Evolutionary conservation across 2,797 vertebrate species (phyloP), one percentile per base, ranked within the genome.

Genomic region (Channa striata): DNA sequence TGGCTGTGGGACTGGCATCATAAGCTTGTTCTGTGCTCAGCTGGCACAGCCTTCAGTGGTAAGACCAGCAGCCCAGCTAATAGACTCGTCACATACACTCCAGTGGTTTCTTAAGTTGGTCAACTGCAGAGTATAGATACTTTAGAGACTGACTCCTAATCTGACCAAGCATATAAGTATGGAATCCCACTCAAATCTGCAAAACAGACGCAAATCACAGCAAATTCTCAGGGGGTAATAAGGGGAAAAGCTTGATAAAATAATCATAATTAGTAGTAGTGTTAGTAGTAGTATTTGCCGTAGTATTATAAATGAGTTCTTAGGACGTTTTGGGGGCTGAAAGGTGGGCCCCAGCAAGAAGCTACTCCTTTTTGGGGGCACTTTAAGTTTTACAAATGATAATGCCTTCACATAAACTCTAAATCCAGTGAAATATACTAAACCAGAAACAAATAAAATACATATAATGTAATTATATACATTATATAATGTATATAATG

Each of bases 21-120:
- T 96, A 87, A 96, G 95, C 69, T 87, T 96, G 40, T 95, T 96
- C 83, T 96, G 95, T 2, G 94, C 92, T n/a, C 91, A 91, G 33
- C 77, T 95, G 0, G 91, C 95, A 0, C 81, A 90, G 44, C 94
- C 95, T 34, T 88, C 90, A 59, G 80, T 81, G 61, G 95, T 95
- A 81, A 92, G 57, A 25, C 19, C 9, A 69, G 68, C 46, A 57
- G 5, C 5, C 8, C 11, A 8, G 6, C 36, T 42, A 5, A 40
- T 14, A 40, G 14, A 40, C 16, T 33, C 34, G 37, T 2, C 46
- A 53, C 19, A 36, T 13, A 49, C 42, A 60, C 25, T 44, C 48
- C 50, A 46, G 37, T 2, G 42, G 12, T 47, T 57, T 51, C 10
- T 33, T 9, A 56, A 8, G 14, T 14, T 40, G 46, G 23, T 11